Base-by-base conservation (phyloP, 1,140 invertebrate species). In the Hycleus cichorii region DNA sequence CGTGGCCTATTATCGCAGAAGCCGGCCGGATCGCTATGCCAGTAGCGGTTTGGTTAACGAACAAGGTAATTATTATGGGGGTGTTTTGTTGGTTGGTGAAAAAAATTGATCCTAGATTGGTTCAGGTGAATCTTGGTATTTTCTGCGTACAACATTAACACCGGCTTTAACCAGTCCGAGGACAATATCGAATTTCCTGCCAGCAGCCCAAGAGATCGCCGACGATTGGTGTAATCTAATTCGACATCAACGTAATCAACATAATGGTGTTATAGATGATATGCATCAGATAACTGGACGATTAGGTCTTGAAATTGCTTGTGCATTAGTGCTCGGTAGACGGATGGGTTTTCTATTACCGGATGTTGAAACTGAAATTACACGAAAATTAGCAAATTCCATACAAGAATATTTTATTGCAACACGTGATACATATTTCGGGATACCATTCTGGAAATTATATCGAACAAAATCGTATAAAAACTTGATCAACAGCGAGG, bases 371-470 rank as follows among this genome's bases (percentile, higher is more conserved):
- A 78, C 78, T 3, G 72, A 78, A 38, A 76, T 76, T 2, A 79
- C 80, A 0, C 71, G 73, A 25, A 77, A 78, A 56, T 72, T 91
- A 46, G 84, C 85, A 10, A 73, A 81, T 42, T 85, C 87, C 1
- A 84, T 90, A 4, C 85, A 88, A 66, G 76, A 83, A 42, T 83
- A 90, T 62, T 91, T 91, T 68, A 77, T 82, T 39, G 85, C 86
- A 0, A 86, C 85, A 55, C 77, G 88, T 47, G 89, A 91, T 65
- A 87, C 87, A 11, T 89, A 87, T 74, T 93, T 88, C 71, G 89
- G 89, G 0, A 77, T 90, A 25, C 89, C 89, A 0, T 72, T 90
- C 32, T 93, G 90, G 90, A 93, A 93, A 73, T 78, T 88, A 51
- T 80, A 88, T 32, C 82, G 85, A 1, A 91, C 89, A 0, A 73